These are phyloP conservation scores for Oenanthe oenanthe DNA, from an alignment of 2,113 vertebrate species.

Conservation along the genomic window DNA sequence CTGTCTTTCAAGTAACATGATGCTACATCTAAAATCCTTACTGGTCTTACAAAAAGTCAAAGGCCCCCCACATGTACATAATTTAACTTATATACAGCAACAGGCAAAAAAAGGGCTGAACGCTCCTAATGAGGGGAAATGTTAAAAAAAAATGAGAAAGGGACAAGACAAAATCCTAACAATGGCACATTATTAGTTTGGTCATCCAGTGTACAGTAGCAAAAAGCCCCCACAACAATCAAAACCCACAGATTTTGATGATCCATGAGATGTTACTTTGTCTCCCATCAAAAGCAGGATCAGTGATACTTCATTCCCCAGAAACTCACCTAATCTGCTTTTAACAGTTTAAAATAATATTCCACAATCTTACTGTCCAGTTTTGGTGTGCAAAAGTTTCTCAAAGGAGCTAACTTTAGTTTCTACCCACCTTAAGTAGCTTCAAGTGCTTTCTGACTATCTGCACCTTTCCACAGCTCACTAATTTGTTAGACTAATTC, in stretches of 20 bases:
- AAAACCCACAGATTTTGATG: neutral
- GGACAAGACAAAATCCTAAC: neutral
- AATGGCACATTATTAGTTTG: neutral
- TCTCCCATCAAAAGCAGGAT: neutral
- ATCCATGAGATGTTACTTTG: neutral
- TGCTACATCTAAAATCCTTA: neutral
- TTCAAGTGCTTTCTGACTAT: neutral
- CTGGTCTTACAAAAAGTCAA: neutral
- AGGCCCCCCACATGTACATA: fast-evolving
- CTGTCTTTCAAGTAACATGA: neutral
- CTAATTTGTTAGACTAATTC: neutral
- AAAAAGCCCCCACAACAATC: neutral
- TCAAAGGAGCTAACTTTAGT: neutral
- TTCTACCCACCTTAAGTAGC: neutral
- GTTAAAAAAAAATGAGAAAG: neutral
- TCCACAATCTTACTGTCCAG: neutral
- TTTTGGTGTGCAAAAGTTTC: neutral
- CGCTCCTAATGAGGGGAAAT: neutral
- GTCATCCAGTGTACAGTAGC: neutral
- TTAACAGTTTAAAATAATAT: neutral
- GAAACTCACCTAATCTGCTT: neutral
- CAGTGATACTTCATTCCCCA: neutral
- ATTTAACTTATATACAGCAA: neutral
- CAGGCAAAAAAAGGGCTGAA: neutral
- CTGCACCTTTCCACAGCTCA: neutral